Evolutionary conservation across 2,797 vertebrate genomes (phyloP).

Genomic region (Leptoclinus maculatus): DNA sequence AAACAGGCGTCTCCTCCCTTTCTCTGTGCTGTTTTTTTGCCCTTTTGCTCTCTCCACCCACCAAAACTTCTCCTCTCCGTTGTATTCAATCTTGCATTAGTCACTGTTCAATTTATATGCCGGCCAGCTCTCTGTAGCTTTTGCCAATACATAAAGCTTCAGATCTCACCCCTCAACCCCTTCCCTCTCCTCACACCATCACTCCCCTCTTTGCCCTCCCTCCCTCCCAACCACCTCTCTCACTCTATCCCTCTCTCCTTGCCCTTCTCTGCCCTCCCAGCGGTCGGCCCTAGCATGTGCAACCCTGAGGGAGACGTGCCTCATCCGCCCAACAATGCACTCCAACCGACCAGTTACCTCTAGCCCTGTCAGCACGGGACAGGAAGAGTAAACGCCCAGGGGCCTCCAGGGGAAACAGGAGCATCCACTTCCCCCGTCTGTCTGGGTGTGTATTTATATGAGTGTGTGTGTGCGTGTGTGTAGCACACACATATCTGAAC

Average conservation of each 20-base stretch:
- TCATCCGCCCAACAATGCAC: slow-evolving; percentile 55
- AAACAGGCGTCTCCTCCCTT: slow-evolving; percentile 55
- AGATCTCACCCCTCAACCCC: slow-evolving; percentile 32
- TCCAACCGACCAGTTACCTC: slow-evolving; percentile 50
- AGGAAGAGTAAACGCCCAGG: slow-evolving; percentile 65
- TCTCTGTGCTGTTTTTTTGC: slow-evolving; percentile 40
- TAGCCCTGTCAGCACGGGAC: slow-evolving; percentile 68
- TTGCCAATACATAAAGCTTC: slow-evolving; percentile 28
- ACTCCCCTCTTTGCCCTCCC: slow-evolving; percentile 20
- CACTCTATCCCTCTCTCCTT: slow-evolving; percentile 12
- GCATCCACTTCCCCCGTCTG: slow-evolving; percentile 61
- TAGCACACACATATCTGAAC: slow-evolving; percentile 21
- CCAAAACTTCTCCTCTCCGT: slow-evolving; percentile 8
- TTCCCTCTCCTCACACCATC: slow-evolving; percentile 27
- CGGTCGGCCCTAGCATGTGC: slow-evolving; percentile 43
- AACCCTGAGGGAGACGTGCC: slow-evolving; percentile 45
- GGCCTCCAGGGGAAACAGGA: slow-evolving; percentile 65
- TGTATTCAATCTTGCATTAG: slow-evolving; percentile 60
- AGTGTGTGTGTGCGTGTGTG: background rate
- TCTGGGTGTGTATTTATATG: slow-evolving; percentile 19
- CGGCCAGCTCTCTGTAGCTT: slow-evolving; percentile 16
- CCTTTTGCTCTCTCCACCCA: slow-evolving; percentile 51
- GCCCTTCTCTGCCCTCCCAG: slow-evolving; percentile 54
- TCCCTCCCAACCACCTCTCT: slow-evolving; percentile 1
- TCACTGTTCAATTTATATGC: slow-evolving; percentile 50